phyloP scores from a whole-genome alignment of 2,113 vertebrate genomes.

The Perca schrenkii region DNA sequence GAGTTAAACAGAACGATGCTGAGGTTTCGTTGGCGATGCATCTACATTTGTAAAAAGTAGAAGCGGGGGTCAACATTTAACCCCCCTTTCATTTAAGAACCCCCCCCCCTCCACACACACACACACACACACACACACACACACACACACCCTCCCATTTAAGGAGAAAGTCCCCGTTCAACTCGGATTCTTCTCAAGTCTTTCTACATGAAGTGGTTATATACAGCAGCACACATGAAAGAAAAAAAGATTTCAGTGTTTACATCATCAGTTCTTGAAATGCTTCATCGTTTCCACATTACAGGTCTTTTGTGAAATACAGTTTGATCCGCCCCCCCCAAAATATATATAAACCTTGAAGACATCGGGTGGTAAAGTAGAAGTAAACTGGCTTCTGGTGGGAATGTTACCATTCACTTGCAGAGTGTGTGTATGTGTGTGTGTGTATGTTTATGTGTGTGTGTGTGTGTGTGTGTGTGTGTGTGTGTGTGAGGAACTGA shows the following conservation, averaged over 20 bases:
- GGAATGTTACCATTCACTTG: constrained; percentile 44
- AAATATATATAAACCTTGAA: constrained; percentile 49
- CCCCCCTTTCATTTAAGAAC: constrained; percentile 3
- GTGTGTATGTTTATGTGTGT: neutral
- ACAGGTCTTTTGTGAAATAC: constrained; percentile 27
- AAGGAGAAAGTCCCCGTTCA: constrained; percentile 23
- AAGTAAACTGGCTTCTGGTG: constrained; percentile 62
- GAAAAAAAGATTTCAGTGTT: constrained; percentile 12
- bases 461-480: constrained; percentile 29
- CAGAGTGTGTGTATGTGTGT: neutral
- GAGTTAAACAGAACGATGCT: constrained; percentile 34
- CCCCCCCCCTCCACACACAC: neutral
- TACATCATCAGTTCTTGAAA: constrained; percentile 37
- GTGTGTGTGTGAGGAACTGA: constrained; percentile 18
- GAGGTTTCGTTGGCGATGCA: constrained; percentile 63
- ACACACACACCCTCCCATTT: constrained; percentile 9
- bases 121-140: constrained; percentile 21
- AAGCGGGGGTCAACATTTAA: constrained; percentile 44
- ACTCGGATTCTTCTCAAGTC: constrained; percentile 50
- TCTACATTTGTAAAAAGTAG: constrained; percentile 52
- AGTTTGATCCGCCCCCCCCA: neutral
- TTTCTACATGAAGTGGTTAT: constrained; percentile 65
- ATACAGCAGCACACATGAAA: constrained; percentile 72
- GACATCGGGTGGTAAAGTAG: constrained; percentile 60
- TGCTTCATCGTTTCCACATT: constrained; percentile 16